Base-by-base conservation (phyloP, 37 sponge, comb jelly and placozoan genomes). In the Crambe crambe region DNA sequence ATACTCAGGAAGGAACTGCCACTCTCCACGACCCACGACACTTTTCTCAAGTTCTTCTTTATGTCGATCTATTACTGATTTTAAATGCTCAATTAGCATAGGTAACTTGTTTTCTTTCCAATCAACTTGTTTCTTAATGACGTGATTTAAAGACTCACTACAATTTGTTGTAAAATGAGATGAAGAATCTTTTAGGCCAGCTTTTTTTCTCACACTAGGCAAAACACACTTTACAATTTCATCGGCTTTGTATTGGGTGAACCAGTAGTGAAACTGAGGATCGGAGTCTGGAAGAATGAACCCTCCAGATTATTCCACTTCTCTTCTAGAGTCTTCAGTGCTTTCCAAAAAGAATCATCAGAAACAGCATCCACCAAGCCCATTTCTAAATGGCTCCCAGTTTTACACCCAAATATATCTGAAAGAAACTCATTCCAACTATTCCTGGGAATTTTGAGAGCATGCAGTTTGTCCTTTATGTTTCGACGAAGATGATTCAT, bases 51-150 rank as follows among this genome's bases (percentile, higher is more conserved):
- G 17, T 27, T 44, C 32, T 25, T 37, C 3, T 3, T 57, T 23
- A 2, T 80, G 81, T 6, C n/a, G 25, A 70, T 68, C 37, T 2
- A 22, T 41, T 29, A 80, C 56, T 34, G 59, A 2, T 39, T 70
- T 80, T 20, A 80, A 56, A 54, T 32, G 2, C 1, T 67, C 60
- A 27, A 80, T 80, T 2, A 80, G 72, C 9, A 27, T 3, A 23
- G 82, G 82, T 15, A 82, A 54, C 35, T 73, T 10, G 43, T 31
- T 82, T 37, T 82, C 74, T 36, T 82, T 82, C 82, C 82, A 82
- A 37, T 70, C 65, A 17, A 82, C 74, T 82, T 82, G 74, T 12
- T 42, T 1, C 37, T 82, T 82, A 27, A 82, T 73, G 6, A 82
- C 44, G 25, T 82, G 65, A 43, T 82, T 82, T 6, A 82, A 17